phyloP scores from a whole-genome alignment of 2,797 vertebrate genomes.

The Oophaga sylvatica region DNA sequence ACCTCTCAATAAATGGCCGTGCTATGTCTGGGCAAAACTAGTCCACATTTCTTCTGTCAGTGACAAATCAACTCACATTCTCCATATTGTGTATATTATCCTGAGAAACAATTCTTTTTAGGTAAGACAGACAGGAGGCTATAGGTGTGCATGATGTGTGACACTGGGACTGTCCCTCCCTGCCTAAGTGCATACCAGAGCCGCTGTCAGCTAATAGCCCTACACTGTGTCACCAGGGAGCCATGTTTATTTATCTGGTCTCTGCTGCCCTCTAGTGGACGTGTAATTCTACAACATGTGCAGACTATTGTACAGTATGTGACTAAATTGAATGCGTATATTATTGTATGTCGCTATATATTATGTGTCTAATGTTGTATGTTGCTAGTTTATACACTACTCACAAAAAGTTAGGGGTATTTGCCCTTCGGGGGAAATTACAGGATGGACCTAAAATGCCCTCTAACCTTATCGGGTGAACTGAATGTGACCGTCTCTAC shows the following conservation, averaged over 20 bases:
- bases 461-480: too few relatives aligned
- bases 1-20: not conserved
- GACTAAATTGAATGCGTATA: too few relatives aligned
- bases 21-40: not conserved
- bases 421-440: too few relatives aligned
- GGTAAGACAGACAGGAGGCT: conserved; percentile 2
- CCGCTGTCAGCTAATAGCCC: not conserved
- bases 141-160: conserved; percentile 9
- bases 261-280: conserved; percentile 4
- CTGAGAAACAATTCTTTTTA: not conserved
- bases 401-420: too few relatives aligned
- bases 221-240: not conserved
- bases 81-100: not conserved
- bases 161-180: not conserved
- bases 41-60: not conserved
- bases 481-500: too few relatives aligned
- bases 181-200: not conserved
- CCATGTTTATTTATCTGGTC: not conserved
- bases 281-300: not conserved
- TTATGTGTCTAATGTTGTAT: too few relatives aligned
- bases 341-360: too few relatives aligned
- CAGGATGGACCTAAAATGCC: too few relatives aligned
- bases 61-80: conserved; percentile 13
- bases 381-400: too few relatives aligned
- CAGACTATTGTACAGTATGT: not conserved